Conservation (phyloP, 1,140 invertebrate genomes). For the Lethrus apterus region DNA sequence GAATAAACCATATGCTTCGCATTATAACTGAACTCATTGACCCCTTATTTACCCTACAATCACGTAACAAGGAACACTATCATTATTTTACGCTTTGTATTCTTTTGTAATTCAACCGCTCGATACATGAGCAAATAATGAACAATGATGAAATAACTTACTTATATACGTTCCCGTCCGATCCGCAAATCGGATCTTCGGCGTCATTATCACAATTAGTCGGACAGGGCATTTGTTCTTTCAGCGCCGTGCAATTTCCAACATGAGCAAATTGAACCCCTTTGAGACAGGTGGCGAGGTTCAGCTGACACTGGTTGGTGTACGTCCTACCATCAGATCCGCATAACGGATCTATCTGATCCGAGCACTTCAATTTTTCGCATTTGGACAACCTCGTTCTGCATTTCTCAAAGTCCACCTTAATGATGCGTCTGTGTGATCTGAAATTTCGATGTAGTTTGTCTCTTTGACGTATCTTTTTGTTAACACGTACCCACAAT, state of each 20-base stretch:
- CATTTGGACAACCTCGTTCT: slow-evolving; percentile 63
- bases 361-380: slow-evolving; percentile 57
- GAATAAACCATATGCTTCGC: too few species aligned
- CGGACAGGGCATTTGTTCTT: slow-evolving; percentile 62
- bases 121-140: slow-evolving; percentile 25
- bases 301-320: slow-evolving; percentile 70
- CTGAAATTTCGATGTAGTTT: slow-evolving; percentile 22
- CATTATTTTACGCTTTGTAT: background rate
- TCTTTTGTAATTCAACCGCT: slow-evolving; percentile 8
- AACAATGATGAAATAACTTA: too few species aligned
- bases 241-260: slow-evolving; percentile 73
- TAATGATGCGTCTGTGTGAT: slow-evolving; percentile 52
- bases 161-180: slow-evolving; percentile 85
- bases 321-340: slow-evolving; percentile 79
- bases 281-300: slow-evolving; percentile 76
- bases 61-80: too few species aligned
- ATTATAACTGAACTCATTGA: too few species aligned
- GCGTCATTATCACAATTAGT: slow-evolving; percentile 59
- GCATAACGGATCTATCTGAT: slow-evolving; percentile 66
- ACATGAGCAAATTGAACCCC: slow-evolving; percentile 76
- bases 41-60: too few species aligned
- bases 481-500: slow-evolving; percentile 73
- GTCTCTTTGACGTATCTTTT: background rate
- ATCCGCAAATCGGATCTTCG: slow-evolving; percentile 78
- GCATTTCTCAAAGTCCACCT: slow-evolving; percentile 71